Evolutionary conservation across 2,797 vertebrate genomes (phyloP).

Genomic region (Sebastes diaconus): DNA sequence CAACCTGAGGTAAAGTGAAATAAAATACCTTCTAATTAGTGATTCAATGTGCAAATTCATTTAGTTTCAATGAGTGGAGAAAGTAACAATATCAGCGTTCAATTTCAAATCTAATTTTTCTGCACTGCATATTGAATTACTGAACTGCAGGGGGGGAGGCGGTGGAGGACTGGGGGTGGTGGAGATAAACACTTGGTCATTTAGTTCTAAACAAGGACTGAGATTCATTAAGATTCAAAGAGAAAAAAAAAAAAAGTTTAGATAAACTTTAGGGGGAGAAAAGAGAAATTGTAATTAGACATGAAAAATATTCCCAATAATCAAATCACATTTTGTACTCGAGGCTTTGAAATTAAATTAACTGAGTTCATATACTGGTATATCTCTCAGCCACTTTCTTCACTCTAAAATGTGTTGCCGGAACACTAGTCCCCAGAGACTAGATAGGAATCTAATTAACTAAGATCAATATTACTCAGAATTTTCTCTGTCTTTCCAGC

Average conservation of each 20-base stretch:
- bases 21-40: conserved; percentile 76
- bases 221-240: conserved; percentile 70
- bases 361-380: conserved; percentile 81
- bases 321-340: conserved; percentile 83
- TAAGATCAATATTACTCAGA: conserved; percentile 84
- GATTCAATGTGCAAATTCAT: conserved; percentile 65
- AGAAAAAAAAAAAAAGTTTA: conserved; percentile 63
- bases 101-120: conserved; percentile 69
- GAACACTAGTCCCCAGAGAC: conserved; percentile 76
- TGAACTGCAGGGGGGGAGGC: conserved; percentile 2
- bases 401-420: conserved; percentile 80
- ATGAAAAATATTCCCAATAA: conserved; percentile 83
- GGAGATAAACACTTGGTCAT: conserved; percentile 59
- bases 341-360: conserved; percentile 83
- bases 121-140: conserved; percentile 63
- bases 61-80: conserved; percentile 64
- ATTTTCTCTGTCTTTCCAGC: conserved; percentile 76
- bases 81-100: conserved; percentile 69
- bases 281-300: conserved; percentile 82
- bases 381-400: conserved; percentile 79
- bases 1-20: conserved; percentile 61
- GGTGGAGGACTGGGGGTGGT: background rate
- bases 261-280: conserved; percentile 74
- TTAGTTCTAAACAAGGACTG: conserved; percentile 62
- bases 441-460: conserved; percentile 85